Conservation (phyloP, 2,113 vertebrate species). For the Scortum barcoo region DNA sequence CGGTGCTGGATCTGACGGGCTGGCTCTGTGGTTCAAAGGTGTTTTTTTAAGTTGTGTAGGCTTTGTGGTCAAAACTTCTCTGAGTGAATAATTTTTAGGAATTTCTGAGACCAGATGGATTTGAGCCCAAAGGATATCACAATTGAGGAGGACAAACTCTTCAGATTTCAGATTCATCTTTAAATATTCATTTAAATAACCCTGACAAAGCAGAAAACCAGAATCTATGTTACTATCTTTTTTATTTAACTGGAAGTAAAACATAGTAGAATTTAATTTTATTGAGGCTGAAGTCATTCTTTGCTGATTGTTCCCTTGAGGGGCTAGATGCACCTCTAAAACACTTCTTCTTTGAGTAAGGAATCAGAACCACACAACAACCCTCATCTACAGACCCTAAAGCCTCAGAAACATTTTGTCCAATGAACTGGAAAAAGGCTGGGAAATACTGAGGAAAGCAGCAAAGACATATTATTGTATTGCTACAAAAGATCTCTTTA, state of each 20-base stretch:
- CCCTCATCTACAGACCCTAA: constrained; percentile 8
- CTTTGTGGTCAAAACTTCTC: neutral
- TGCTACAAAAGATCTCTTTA: neutral
- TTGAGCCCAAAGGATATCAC: neutral
- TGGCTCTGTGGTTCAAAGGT: neutral
- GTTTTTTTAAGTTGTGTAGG: constrained; percentile 2
- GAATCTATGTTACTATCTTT: neutral
- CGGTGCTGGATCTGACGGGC: neutral
- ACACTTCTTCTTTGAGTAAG: constrained; percentile 6
- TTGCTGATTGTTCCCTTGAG: neutral
- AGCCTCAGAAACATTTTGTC: neutral
- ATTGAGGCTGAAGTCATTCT: neutral
- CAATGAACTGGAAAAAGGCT: neutral
- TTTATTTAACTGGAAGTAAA: neutral
- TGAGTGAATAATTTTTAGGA: neutral
- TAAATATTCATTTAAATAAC: neutral
- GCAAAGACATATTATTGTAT: neutral
- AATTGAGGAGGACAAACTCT: neutral
- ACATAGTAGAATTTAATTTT: neutral
- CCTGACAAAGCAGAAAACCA: no score
- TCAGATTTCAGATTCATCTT: neutral
- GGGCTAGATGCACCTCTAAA: neutral
- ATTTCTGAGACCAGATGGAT: neutral
- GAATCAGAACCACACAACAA: constrained; percentile 16
- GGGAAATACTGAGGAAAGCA: neutral